Base-by-base conservation (phyloP, 1,140 invertebrate species). In the Drosophila lowei region DNA sequence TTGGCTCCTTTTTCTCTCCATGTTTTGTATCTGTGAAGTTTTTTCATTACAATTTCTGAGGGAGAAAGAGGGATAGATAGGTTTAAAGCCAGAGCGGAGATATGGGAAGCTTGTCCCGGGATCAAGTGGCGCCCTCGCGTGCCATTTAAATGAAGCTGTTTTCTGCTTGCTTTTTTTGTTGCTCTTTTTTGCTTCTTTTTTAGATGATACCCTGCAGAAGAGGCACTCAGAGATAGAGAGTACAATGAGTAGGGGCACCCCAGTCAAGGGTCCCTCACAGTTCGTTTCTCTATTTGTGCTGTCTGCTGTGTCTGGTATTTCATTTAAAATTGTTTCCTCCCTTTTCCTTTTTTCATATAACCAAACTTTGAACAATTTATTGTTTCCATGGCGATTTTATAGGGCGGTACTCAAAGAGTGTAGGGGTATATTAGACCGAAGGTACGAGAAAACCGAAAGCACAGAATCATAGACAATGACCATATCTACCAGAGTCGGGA, bases 121-220 rank as follows among this genome's bases (percentile, higher is more conserved):
- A 55, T 79, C 75, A 83, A 84, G 68, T 54, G 53, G 65, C 68
- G 79, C 81, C 81, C 81, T 78, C 68, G 77, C 81, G 81, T 85
- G 81, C 81, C 74, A 86, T 85, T 86, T 74, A 85, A 85, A 85
- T 85, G 81, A 85, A 85, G 81, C 81, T 85, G 81, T 85, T 80
- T 71, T 64, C 42, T 42, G 49, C 60, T 54, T 54, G 23, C 4
- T 25, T 67, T 74, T 44, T 50, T 50, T 50, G 49, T 41, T 54
- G 55, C 63, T 43, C 53, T 42, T 16, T 15, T 57, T 60, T 63
- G 59, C 16, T 44, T 56, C 54, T 23, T 80, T 74, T 79, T 58
- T 38, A 38, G 34, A 13, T 38, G 34, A 38, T 38, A 38, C 11
- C 34, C 34, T 38, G 11, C 34, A 38, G 34, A 38, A 38, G 34